Conservation (phyloP, 2,113 vertebrate species). For the Delphinapterus leucas region DNA sequence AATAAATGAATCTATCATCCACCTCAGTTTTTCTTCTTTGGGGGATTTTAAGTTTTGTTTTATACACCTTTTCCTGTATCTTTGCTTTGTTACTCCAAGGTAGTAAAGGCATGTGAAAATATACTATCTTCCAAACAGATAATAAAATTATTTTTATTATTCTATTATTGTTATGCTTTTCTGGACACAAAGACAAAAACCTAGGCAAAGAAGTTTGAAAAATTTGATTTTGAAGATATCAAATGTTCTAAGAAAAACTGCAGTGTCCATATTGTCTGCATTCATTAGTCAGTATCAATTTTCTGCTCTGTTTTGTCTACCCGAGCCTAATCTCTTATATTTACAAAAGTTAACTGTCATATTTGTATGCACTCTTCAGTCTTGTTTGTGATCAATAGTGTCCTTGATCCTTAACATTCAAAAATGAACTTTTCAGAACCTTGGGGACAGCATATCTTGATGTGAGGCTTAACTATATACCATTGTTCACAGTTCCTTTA, state of each 20-base stretch:
- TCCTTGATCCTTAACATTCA: constrained; percentile 4
- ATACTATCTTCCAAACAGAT: neutral
- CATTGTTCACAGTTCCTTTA: neutral
- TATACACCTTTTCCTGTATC: neutral
- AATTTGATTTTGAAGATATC: constrained; percentile 4
- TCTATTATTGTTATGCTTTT: neutral
- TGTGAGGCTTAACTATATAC: neutral
- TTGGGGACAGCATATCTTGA: neutral
- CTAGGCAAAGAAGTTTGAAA: neutral
- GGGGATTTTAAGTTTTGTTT: neutral
- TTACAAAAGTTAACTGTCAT: constrained; percentile 40
- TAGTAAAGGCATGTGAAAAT: neutral
- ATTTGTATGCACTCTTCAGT: neutral
- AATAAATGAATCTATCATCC: neutral
- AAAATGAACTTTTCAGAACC: constrained; percentile 25
- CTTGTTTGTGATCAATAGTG: constrained; percentile 28
- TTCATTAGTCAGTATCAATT: neutral
- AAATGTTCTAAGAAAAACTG: neutral
- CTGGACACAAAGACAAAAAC: neutral
- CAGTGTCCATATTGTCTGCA: neutral
- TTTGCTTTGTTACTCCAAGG: neutral
- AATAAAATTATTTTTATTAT: neutral
- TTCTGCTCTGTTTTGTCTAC: neutral
- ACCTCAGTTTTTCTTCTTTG: neutral
- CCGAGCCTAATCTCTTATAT: constrained; percentile 37